phyloP scores from a whole-genome alignment of 2,888 invertebrate genomes.

The Neoascia interrupta region DNA sequence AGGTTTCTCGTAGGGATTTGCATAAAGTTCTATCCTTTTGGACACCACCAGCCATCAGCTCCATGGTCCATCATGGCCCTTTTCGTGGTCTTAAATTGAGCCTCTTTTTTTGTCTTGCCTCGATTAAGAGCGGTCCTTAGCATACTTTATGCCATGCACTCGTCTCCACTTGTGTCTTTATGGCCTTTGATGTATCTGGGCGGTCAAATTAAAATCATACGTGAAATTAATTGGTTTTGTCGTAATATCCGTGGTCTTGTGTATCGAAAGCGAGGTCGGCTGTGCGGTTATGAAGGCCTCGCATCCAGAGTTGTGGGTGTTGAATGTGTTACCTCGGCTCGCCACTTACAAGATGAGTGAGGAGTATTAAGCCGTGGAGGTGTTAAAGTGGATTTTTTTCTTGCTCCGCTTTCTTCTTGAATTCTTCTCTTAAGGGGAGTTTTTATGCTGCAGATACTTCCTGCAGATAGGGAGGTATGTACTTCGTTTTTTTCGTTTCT shows the following conservation, averaged over 20 bases:
- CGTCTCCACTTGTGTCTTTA: slow-evolving; percentile 7
- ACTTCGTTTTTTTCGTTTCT: background rate
- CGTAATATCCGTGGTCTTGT: slow-evolving; percentile 37
- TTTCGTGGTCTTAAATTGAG: slow-evolving; percentile 32
- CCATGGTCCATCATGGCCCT: slow-evolving; percentile 23
- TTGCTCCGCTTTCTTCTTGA: too few relatives aligned
- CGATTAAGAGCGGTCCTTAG: slow-evolving; percentile 22
- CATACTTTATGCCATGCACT: slow-evolving; percentile 5
- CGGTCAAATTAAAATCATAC: slow-evolving; percentile 66
- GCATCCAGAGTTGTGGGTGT: slow-evolving; percentile 41
- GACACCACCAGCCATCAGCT: slow-evolving; percentile 9
- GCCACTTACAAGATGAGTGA: slow-evolving; percentile 29
- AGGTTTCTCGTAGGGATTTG: slow-evolving; percentile 54
- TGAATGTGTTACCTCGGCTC: slow-evolving; percentile 34
- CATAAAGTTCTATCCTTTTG: slow-evolving; percentile 51
- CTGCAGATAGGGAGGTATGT: too few relatives aligned
- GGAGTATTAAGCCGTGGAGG: slow-evolving; percentile 48
- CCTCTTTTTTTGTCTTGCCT: background rate
- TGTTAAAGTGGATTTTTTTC: slow-evolving; percentile 40
- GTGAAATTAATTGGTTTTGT: slow-evolving; percentile 67
- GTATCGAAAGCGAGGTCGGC: background rate
- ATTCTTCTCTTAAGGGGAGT: slow-evolving; percentile 21
- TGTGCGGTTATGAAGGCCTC: too few relatives aligned
- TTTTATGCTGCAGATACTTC: slow-evolving; percentile 44
- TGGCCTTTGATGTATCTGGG: slow-evolving; percentile 59